These are phyloP conservation scores for Tursiops truncatus DNA, from an alignment of 2,113 vertebrate genomes.

Conservation along the genomic window DNA sequence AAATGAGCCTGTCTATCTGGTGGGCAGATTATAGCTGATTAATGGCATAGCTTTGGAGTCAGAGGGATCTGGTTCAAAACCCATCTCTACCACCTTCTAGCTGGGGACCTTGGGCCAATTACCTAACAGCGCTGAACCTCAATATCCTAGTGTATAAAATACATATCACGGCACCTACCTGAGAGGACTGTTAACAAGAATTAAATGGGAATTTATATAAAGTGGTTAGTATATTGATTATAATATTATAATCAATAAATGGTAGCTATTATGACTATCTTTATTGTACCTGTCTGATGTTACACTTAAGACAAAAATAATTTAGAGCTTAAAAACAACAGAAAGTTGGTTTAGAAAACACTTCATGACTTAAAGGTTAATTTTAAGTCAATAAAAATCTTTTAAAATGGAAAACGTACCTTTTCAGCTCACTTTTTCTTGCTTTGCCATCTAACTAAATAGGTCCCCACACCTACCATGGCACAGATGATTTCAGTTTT, in stretches of 20 bases:
- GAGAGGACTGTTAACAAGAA: not conserved
- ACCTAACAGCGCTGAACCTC: not conserved
- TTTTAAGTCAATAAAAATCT: not conserved
- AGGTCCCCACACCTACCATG: not conserved
- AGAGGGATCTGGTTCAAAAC: not conserved
- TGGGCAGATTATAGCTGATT: not conserved
- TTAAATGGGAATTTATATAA: not conserved
- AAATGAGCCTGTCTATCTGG: not conserved
- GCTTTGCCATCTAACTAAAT: not conserved
- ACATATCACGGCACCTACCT: not conserved
- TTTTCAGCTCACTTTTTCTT: not conserved
- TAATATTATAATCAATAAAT: conserved; percentile 2
- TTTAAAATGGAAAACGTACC: not conserved
- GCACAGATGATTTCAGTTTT: not conserved
- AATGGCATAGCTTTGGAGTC: not conserved
- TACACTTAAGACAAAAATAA: conserved; percentile 6
- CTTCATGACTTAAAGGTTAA: conserved; percentile 14
- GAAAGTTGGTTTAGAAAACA: conserved; percentile 11
- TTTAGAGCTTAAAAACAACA: not conserved
- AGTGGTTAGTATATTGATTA: not conserved
- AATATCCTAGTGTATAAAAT: not conserved
- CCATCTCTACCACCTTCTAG: not conserved
- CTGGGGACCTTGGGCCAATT: not conserved
- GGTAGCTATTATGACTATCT: not conserved
- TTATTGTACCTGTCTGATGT: not conserved